Conservation (phyloP, 2,888 invertebrate genomes). For the Zootermopsis nevadensis region DNA sequence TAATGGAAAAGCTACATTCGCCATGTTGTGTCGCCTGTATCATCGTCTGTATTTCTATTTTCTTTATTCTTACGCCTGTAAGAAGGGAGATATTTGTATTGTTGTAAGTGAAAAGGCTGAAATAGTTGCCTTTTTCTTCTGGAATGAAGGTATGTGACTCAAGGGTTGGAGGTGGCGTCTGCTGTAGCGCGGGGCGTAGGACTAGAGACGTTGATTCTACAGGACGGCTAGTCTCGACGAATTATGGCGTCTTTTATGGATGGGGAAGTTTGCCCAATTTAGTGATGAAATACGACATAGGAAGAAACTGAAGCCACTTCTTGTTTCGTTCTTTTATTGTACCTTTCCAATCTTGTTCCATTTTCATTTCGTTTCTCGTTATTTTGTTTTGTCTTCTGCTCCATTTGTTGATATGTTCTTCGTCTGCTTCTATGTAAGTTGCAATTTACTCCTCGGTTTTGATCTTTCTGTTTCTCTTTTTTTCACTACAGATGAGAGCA, state of each 20-base stretch:
- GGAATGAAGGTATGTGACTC: constrained; percentile 34
- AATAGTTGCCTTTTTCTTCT: constrained; percentile 20
- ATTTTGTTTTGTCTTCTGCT: background rate
- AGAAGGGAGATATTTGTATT: background rate
- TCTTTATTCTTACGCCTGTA: background rate
- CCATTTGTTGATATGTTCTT: background rate
- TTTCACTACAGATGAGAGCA: no score
- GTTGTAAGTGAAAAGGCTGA: constrained; percentile 32
- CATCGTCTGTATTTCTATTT: background rate
- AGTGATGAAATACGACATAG: constrained; percentile 22
- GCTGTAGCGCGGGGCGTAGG: background rate
- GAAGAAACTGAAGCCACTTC: constrained; percentile 5
- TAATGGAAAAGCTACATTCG: constrained; percentile 26
- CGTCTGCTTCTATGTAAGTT: no score
- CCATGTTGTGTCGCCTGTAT: background rate
- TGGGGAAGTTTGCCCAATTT: constrained; percentile 27
- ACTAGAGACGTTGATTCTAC: constrained; percentile 25
- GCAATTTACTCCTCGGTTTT: no score
- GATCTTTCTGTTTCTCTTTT: no score
- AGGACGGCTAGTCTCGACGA: constrained; percentile 30
- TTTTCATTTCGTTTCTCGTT: background rate
- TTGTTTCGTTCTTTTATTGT: constrained; percentile 14
- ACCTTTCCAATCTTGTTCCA: background rate
- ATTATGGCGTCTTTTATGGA: constrained; percentile 23
- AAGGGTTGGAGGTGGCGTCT: background rate